These are phyloP conservation scores for Opisthograptis luteolata DNA, from an alignment of 2,888 invertebrate species.

Conservation along the genomic window DNA sequence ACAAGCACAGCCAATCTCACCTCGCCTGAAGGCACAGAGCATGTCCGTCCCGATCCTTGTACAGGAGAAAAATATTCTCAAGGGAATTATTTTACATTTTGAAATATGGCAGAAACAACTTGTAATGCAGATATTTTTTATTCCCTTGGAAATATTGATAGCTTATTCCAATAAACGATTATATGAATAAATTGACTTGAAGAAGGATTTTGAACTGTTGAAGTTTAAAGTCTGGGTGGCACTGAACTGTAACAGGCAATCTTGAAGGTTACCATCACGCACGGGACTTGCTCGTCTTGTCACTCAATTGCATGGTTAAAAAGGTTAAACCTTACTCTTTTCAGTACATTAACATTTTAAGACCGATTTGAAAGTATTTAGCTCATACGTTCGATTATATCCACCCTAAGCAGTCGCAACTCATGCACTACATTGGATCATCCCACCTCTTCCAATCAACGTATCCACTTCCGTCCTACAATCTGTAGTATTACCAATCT, in stretches of 20 bases:
- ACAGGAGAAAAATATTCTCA: slow-evolving; percentile 5
- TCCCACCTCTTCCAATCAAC: slow-evolving; percentile 8
- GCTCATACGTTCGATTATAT: not conserved
- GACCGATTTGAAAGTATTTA: not conserved
- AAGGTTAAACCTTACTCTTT: too few species aligned
- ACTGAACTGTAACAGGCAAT: too few species aligned
- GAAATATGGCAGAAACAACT: slow-evolving; percentile 1
- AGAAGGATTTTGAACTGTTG: too few species aligned
- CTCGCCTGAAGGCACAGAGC: slow-evolving; percentile 1
- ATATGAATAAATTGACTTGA: too few species aligned
- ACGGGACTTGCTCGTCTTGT: too few species aligned
- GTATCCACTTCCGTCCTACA: slow-evolving; percentile 4
- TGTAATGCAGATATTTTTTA: too few species aligned
- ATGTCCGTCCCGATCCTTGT: slow-evolving; percentile 9
- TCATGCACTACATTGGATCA: not conserved
- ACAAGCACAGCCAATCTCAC: slow-evolving; percentile 6
- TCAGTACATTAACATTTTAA: too few species aligned
- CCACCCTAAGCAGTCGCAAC: not conserved
- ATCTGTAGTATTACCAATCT: slow-evolving; percentile 15
- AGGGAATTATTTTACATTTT: slow-evolving; percentile 14
- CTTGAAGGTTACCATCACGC: too few species aligned
- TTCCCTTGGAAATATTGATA: too few species aligned
- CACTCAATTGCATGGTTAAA: too few species aligned
- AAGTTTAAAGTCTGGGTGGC: too few species aligned
- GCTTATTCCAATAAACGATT: too few species aligned